Base-by-base conservation (phyloP, 2,888 invertebrate genomes). In the Helicoverpa assulta region DNA sequence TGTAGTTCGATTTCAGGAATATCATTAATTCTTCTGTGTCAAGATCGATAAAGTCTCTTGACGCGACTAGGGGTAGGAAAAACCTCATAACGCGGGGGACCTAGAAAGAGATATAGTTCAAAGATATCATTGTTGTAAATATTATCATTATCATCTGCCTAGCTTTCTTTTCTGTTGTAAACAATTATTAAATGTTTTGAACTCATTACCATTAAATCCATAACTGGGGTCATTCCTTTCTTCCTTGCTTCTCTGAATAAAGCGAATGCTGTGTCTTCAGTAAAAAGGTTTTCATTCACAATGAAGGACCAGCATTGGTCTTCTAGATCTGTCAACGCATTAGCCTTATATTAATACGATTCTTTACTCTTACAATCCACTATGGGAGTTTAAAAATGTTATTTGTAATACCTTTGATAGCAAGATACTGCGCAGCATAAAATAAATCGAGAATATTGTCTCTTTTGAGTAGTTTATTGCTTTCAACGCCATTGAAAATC, bases 241-340 rank as follows among this genome's bases (percentile, higher is more conserved):
- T 87, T 87, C 47, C 96, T 95, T 1, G 97, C 97, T 87, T 97
- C 96, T 73, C 96, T 89, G 77, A 96, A 97, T 16, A 98, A 89
- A 50, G 97, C 88, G 85, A 97, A 98, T 0, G 98, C 98, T 0
- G 97, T 97, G 78, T 97, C 98, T 92, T 98, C 98, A 29, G 94
- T 95, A 85, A 98, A 98, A 0, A 97, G 95, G 54, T 96, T 96
- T 61, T 96, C 96, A 84, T 97, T 97, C 64, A 97, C 96, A 76
- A 98, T 96, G 82, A 98, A 97, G 0, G 97, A 96, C 97, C 98
- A 97, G 89, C 98, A 97, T 85, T 98, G 98, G 73, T 97, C 97
- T 81, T 97, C 97, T 69, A 98, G 92, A 91, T 97, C 97, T 97
- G 88, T 84, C 57, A 26, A 62, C 47, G 19, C 18, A 52, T 40